Conservation (phyloP, 2,888 invertebrate species). For the Clunio marinus region DNA sequence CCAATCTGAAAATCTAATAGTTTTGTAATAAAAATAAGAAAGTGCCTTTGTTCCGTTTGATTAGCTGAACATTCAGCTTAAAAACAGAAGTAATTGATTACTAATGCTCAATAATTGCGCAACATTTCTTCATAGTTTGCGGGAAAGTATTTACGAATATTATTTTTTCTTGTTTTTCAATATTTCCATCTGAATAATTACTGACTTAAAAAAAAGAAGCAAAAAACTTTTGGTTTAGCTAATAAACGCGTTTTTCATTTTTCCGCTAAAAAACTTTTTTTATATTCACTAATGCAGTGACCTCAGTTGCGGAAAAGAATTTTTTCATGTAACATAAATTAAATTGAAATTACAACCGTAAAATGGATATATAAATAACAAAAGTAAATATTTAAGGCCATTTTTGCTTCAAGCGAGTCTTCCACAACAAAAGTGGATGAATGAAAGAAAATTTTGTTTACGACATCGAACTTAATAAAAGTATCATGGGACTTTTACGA, state of each 20-base stretch:
- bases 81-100: too few species aligned
- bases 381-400: background rate
- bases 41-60: too few species aligned
- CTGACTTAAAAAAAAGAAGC: background rate
- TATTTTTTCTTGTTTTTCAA: background rate
- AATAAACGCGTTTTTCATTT: background rate
- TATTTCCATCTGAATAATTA: conserved; percentile 22
- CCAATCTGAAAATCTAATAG: too few species aligned
- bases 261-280: too few species aligned
- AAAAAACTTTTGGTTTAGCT: background rate
- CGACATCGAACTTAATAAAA: conserved; percentile 1
- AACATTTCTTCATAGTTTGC: too few species aligned
- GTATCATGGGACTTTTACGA: background rate
- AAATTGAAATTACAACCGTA: background rate
- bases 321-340: conserved; percentile 5
- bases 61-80: too few species aligned
- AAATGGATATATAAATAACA: background rate
- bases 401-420: background rate
- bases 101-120: too few species aligned
- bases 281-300: background rate
- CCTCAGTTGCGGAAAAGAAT: background rate
- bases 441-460: conserved; percentile 6
- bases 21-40: too few species aligned
- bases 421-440: too few species aligned
- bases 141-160: background rate